phyloP scores from a whole-genome alignment of 2,113 vertebrate species.

The Parotia lawesii region DNA sequence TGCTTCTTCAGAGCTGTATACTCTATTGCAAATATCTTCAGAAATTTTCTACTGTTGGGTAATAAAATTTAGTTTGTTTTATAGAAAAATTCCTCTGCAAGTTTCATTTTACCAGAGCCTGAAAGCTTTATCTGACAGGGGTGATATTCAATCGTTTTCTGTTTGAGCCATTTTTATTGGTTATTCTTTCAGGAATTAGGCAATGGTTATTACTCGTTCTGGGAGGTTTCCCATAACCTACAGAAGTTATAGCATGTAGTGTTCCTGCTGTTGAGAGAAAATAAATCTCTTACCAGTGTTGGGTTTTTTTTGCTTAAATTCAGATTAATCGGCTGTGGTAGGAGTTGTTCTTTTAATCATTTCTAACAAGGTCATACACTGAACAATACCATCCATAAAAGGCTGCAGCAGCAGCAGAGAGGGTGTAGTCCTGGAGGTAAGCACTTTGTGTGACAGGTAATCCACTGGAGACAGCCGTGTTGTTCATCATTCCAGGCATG shows the following conservation, averaged over 20 bases:
- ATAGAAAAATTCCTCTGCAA: not conserved
- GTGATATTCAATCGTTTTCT: not conserved
- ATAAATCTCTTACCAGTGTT: not conserved
- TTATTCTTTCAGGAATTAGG: constrained; percentile 10
- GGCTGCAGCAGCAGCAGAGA: not conserved
- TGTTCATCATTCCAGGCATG: constrained; percentile 1
- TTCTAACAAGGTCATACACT: not conserved
- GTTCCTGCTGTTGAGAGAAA: not conserved
- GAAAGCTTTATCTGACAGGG: not conserved
- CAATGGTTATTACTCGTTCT: not conserved
- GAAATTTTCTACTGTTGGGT: not conserved
- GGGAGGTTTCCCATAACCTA: not conserved
- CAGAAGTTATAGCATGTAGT: not conserved
- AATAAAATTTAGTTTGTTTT: not conserved
- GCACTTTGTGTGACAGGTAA: not conserved
- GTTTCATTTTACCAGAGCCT: not conserved
- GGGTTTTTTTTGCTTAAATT: not conserved
- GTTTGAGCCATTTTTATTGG: not conserved
- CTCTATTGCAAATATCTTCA: not conserved
- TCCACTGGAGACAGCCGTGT: not conserved
- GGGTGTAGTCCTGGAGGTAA: constrained; percentile 23
- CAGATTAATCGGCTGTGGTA: not conserved
- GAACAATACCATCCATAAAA: not conserved
- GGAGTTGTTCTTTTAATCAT: not conserved
- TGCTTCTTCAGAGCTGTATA: not conserved